These are phyloP conservation scores for Crotalus adamanteus DNA, from an alignment of 2,797 vertebrate species.

Conservation along the genomic window DNA sequence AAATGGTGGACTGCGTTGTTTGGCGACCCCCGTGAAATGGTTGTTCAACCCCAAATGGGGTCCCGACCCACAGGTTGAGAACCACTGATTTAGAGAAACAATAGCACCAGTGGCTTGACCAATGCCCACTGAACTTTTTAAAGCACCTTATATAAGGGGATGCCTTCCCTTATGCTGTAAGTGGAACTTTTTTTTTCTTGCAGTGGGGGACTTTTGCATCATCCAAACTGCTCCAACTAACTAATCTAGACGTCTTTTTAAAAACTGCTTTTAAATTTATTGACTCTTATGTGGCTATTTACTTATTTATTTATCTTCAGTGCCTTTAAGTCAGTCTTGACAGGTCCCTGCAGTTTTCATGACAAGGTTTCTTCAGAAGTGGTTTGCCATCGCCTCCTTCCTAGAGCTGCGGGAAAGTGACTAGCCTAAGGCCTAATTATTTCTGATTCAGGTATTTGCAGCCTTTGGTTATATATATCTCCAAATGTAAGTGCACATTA, in stretches of 20 bases:
- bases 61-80: no score
- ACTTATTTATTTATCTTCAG: background rate
- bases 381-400: background rate
- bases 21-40: no score
- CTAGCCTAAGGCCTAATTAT: background rate
- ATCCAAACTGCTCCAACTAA: background rate
- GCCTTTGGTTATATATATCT: background rate
- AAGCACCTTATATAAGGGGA: background rate
- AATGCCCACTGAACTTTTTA: background rate
- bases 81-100: background rate
- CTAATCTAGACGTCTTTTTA: background rate
- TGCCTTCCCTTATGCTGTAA: background rate
- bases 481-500: background rate
- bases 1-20: no score
- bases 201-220: background rate
- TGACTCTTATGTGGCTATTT: background rate
- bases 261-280: background rate
- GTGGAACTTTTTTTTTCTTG: background rate
- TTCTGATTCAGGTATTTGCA: background rate
- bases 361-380: background rate
- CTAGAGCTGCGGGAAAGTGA: background rate
- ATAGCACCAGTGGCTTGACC: background rate
- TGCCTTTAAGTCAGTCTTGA: background rate
- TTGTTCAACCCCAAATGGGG: no score
- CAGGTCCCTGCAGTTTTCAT: background rate